phyloP scores from a whole-genome alignment of 2,888 invertebrate species.

The Leucania comma region DNA sequence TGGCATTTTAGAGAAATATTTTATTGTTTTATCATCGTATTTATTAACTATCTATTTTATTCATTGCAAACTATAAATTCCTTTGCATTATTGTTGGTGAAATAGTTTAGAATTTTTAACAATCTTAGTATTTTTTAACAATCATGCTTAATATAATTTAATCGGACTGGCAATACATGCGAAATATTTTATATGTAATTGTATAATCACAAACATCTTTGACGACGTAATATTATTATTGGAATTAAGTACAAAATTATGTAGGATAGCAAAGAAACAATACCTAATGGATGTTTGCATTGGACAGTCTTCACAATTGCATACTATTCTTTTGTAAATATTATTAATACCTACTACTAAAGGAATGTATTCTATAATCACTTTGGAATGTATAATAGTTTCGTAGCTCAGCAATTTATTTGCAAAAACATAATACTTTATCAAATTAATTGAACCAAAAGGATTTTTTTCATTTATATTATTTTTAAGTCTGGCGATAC shows the following conservation, averaged over 20 bases:
- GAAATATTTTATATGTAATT: slow-evolving; percentile 37
- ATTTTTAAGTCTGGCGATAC: slow-evolving; percentile 10
- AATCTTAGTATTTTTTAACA: slow-evolving; percentile 58
- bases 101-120: slow-evolving; percentile 69
- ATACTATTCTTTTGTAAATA: slow-evolving; percentile 28
- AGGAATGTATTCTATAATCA: slow-evolving; percentile 51
- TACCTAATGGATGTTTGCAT: slow-evolving; percentile 18
- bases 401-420: slow-evolving; percentile 29
- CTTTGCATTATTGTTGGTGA: slow-evolving; percentile 82
- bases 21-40: slow-evolving; percentile 82
- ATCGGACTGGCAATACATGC: slow-evolving; percentile 63
- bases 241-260: slow-evolving; percentile 34
- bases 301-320: slow-evolving; percentile 52
- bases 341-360: slow-evolving; percentile 27
- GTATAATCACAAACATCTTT: slow-evolving; percentile 57
- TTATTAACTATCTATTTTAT: slow-evolving; percentile 79
- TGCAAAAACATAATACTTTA: slow-evolving; percentile 26
- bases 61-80: slow-evolving; percentile 86
- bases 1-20: slow-evolving; percentile 85
- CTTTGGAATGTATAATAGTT: slow-evolving; percentile 54
- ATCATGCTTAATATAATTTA: slow-evolving; percentile 57
- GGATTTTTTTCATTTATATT: not conserved
- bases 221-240: slow-evolving; percentile 21
- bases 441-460: slow-evolving; percentile 16
- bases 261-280: slow-evolving; percentile 37